These are phyloP conservation scores for Tenrec ecaudatus DNA, from an alignment of 2,113 vertebrate species.

Conservation along the genomic window DNA sequence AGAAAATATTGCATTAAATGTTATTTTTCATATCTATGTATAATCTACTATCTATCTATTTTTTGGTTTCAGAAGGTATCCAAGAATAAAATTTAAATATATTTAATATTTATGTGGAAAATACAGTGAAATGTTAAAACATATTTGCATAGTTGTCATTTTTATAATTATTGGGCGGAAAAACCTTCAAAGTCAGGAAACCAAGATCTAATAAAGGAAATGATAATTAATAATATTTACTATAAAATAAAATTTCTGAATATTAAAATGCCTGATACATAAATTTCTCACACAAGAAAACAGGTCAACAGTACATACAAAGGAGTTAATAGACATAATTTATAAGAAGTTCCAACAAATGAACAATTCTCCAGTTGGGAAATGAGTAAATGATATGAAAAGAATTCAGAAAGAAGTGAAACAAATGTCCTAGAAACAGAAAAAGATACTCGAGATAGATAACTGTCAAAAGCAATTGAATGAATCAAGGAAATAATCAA, in stretches of 20 bases:
- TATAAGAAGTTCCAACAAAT: not conserved
- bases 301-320: no score
- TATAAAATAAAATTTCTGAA: not conserved
- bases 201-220: not conserved
- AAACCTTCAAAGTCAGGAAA: slow-evolving; percentile 20
- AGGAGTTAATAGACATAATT: not conserved
- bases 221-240: not conserved
- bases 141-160: not conserved
- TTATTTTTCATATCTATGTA: no score
- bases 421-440: not conserved
- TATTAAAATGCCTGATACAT: not conserved
- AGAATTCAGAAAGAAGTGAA: not conserved
- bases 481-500: not conserved
- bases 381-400: not conserved
- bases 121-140: not conserved
- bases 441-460: not conserved
- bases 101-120: not conserved
- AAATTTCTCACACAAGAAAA: no score
- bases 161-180: not conserved
- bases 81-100: not conserved
- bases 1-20: not conserved
- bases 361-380: not conserved
- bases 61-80: not conserved
- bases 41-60: not conserved
- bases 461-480: not conserved